Conservation (phyloP, 1,140 invertebrate species). For the Trichoplusia ni region DNA sequence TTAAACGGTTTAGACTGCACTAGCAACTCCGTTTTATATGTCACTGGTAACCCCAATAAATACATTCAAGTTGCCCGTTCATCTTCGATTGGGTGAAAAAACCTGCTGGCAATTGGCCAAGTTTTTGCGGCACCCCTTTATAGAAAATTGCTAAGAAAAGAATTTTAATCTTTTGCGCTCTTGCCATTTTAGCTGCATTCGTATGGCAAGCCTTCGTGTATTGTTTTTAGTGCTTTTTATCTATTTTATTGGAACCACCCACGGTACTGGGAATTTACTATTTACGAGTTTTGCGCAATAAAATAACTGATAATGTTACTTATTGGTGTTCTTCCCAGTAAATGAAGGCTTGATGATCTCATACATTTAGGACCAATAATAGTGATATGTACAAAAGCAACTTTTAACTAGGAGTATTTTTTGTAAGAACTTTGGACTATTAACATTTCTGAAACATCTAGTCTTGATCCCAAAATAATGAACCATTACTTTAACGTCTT, state of each 20-base stretch:
- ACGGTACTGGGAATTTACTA: neutral
- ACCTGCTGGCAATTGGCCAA: slow-evolving; percentile 60
- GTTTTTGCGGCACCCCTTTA: slow-evolving; percentile 52
- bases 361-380: too few species aligned
- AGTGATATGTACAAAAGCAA: too few species aligned
- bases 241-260: neutral
- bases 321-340: neutral
- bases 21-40: slow-evolving; percentile 35
- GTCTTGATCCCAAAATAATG: too few species aligned
- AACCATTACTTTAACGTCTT: too few species aligned
- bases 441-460: too few species aligned
- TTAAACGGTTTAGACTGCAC: slow-evolving; percentile 16
- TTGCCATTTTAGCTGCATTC: slow-evolving; percentile 24
- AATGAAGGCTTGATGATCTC: too few species aligned
- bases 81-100: slow-evolving; percentile 57
- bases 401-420: too few species aligned
- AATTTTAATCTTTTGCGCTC: slow-evolving; percentile 62
- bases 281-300: slow-evolving; percentile 18
- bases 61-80: slow-evolving; percentile 51
- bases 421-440: too few species aligned
- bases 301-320: slow-evolving; percentile 12
- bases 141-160: slow-evolving; percentile 54
- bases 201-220: neutral
- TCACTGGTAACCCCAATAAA: slow-evolving; percentile 55
- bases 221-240: slow-evolving; percentile 13